Conservation (phyloP, 2,113 vertebrate genomes). For the Semnornis frantzii region DNA sequence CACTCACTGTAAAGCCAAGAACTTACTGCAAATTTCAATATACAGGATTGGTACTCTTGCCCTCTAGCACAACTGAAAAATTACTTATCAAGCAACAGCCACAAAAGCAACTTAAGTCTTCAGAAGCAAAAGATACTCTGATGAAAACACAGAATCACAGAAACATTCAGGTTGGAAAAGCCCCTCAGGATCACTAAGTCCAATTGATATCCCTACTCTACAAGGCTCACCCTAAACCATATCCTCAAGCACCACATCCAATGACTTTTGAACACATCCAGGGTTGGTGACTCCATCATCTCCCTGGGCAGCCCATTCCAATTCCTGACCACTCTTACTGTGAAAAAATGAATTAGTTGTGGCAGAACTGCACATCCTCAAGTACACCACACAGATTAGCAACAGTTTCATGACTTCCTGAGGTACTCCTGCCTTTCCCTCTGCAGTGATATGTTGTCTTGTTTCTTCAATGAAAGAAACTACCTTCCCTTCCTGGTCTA, state of each 20-base stretch:
- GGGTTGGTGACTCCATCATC: too few relatives aligned
- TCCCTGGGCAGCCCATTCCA: too few relatives aligned
- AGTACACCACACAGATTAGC: neutral
- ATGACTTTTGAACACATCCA: too few relatives aligned
- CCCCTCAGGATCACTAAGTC: too few relatives aligned
- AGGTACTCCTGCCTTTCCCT: neutral
- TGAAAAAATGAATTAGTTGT: neutral
- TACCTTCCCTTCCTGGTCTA: neutral
- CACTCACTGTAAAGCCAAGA: neutral
- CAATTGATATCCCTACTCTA: too few relatives aligned
- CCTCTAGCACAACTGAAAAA: neutral
- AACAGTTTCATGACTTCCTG: neutral
- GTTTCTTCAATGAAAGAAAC: neutral
- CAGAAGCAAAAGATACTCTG: neutral
- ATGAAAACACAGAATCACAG: neutral
- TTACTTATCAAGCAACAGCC: neutral
- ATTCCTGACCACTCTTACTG: too few relatives aligned
- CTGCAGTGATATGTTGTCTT: neutral
- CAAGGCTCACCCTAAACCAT: too few relatives aligned
- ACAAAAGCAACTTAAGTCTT: neutral
- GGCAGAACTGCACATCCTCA: fast-evolving
- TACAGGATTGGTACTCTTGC: neutral
- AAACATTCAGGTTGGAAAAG: too few relatives aligned
- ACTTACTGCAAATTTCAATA: neutral
- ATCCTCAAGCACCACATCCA: too few relatives aligned